These are phyloP conservation scores for Crypturellus tataupa DNA, from an alignment of 2,797 vertebrate species.

Conservation along the genomic window DNA sequence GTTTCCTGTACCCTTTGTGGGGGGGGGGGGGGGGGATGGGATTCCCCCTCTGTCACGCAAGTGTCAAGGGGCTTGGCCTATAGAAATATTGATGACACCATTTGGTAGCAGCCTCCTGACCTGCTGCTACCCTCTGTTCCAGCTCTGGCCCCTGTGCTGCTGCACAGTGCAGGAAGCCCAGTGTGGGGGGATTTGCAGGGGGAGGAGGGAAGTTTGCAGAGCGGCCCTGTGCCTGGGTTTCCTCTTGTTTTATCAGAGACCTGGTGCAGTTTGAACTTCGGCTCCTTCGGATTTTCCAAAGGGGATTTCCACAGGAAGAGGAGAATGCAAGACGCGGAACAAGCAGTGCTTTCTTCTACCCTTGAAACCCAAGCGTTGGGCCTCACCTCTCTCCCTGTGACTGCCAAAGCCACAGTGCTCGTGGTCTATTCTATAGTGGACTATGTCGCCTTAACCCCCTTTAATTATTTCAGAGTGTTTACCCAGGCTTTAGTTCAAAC, in stretches of 20 bases:
- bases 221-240: fast-evolving
- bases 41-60: constrained; percentile 27
- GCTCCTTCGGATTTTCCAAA: constrained; percentile 16
- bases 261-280: not conserved
- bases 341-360: not conserved
- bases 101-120: not conserved
- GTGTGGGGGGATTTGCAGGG: fast-evolving
- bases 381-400: not conserved
- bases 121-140: not conserved
- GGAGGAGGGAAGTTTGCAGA: not conserved
- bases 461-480: not conserved
- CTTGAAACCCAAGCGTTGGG: not conserved
- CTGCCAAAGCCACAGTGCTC: not conserved
- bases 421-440: not conserved
- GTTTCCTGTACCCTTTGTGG: not conserved
- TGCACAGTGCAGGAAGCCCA: too few relatives aligned
- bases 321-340: not conserved
- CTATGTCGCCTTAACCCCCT: not conserved
- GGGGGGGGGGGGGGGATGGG: fast-evolving
- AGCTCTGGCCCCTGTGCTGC: not conserved
- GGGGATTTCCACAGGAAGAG: constrained; percentile 30
- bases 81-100: not conserved
- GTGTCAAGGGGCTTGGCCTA: fast-evolving
- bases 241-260: not conserved
- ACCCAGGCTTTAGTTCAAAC: not conserved